These are phyloP conservation scores for Gnatocerus cornutus DNA, from an alignment of 2,888 invertebrate species.

Conservation along the genomic window DNA sequence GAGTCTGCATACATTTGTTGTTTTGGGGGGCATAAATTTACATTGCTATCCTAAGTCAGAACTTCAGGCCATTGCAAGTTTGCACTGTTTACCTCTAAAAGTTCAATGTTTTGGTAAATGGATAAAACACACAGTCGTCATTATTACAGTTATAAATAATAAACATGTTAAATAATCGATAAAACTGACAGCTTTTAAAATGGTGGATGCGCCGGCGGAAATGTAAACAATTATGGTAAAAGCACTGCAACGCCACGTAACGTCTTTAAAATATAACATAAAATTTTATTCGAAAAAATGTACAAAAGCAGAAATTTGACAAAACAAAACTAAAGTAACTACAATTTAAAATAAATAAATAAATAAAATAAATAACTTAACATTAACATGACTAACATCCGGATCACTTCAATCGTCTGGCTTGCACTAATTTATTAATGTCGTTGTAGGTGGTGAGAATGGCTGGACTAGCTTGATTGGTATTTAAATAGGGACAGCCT, in stretches of 20 bases:
- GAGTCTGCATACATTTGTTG: no score
- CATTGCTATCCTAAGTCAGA: no score
- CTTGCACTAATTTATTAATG: constrained; percentile 90
- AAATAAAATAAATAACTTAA: constrained; percentile 54
- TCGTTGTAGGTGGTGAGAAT: constrained; percentile 91
- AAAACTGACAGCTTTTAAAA: not conserved
- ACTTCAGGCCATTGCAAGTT: no score
- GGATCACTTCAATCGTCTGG: constrained; percentile 75
- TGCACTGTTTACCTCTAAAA: no score
- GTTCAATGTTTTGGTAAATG: no score
- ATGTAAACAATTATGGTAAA: no score
- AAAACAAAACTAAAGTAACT: not conserved
- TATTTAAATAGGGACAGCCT: constrained; percentile 77
- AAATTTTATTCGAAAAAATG: not conserved
- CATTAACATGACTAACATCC: constrained; percentile 26
- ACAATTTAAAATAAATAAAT: constrained; percentile 42
- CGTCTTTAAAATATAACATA: no score
- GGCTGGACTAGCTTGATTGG: constrained; percentile 82
- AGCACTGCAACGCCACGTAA: no score
- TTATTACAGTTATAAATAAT: no score
- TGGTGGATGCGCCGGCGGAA: not conserved
- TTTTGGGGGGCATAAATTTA: no score
- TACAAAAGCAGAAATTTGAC: not conserved
- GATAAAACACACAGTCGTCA: no score
- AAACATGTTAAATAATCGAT: no score